Conservation (phyloP, 2,113 vertebrate genomes). For the Sylvietta virens region DNA sequence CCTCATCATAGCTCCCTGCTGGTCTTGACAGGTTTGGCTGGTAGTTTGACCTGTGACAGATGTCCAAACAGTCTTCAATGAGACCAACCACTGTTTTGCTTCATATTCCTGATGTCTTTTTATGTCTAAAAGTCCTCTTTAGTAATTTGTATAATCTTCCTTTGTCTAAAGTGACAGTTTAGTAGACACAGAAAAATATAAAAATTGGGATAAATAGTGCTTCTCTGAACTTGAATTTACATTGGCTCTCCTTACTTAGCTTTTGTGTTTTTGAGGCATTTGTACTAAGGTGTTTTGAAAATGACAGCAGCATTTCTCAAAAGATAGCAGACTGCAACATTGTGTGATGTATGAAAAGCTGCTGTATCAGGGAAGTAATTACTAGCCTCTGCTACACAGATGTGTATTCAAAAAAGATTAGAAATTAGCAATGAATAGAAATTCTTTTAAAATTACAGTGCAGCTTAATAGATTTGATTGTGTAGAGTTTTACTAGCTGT, state of each 20-base stretch:
- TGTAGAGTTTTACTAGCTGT: background rate
- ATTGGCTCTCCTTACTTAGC: background rate
- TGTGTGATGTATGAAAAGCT: background rate
- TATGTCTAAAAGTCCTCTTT: background rate
- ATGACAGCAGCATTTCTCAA: background rate
- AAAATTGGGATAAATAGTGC: background rate
- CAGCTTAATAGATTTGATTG: background rate
- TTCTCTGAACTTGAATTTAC: background rate
- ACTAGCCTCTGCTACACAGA: background rate
- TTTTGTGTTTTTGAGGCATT: background rate
- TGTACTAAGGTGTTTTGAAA: background rate
- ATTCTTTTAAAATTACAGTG: background rate
- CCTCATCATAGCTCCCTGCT: background rate
- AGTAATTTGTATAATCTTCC: background rate
- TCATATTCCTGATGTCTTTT: background rate
- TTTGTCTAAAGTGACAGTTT: background rate
- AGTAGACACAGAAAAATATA: background rate
- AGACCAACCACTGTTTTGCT: conserved; percentile 35
- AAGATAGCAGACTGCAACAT: background rate
- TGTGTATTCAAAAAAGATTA: background rate
- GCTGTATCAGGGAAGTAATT: background rate
- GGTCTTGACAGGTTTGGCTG: conserved; percentile 9
- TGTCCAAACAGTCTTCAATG: background rate
- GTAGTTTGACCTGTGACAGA: conserved; percentile 32
- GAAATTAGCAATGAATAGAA: background rate